Conservation (phyloP, 2,888 invertebrate genomes). For the Thecophora atra region DNA sequence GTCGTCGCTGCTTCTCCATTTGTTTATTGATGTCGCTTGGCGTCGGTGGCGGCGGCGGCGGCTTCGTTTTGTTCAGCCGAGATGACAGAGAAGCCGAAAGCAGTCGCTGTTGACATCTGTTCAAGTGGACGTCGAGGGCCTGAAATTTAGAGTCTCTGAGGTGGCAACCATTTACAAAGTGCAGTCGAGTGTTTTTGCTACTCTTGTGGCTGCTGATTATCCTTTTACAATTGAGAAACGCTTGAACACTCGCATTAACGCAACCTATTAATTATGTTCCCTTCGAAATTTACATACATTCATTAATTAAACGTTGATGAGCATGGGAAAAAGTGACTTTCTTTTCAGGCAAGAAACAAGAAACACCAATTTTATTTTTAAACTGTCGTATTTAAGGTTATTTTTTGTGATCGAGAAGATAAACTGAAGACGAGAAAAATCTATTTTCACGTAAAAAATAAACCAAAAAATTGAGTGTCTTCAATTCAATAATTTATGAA, state of each 20-base stretch:
- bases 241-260: slow-evolving; percentile 9
- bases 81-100: slow-evolving; percentile 22
- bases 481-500: too few species aligned
- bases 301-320: slow-evolving; percentile 17
- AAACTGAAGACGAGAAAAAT: too few species aligned
- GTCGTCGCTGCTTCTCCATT: neutral
- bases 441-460: too few species aligned
- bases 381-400: too few species aligned
- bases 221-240: neutral
- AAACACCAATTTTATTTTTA: too few species aligned
- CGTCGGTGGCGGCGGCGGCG: neutral
- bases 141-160: slow-evolving; percentile 3
- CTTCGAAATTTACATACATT: neutral
- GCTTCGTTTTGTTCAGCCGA: slow-evolving; percentile 2
- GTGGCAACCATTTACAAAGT: neutral
- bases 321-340: neutral
- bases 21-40: slow-evolving; percentile 11
- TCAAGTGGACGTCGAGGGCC: slow-evolving; percentile 12
- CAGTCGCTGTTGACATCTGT: slow-evolving; percentile 25
- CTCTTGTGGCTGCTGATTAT: neutral
- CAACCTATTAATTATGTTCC: slow-evolving; percentile 1
- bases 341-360: too few species aligned
- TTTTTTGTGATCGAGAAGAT: too few species aligned
- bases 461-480: too few species aligned
- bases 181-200: neutral